Base-by-base conservation (phyloP, 2,888 invertebrate genomes). In the Synanthedon myopaeformis region DNA sequence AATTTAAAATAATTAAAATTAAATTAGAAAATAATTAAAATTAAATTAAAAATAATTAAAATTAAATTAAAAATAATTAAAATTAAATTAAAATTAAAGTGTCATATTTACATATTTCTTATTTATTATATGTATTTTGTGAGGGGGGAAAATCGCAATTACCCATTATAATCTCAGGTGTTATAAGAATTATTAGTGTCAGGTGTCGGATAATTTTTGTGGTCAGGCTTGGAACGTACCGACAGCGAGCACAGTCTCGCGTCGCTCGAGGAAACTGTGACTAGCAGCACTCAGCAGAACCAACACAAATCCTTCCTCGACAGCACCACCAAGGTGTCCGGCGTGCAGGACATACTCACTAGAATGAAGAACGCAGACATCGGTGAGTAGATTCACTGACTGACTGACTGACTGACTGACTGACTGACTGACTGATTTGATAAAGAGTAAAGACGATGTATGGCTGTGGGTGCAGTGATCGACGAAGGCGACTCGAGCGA, bases 321-420 rank as follows among this genome's bases (percentile, higher is more conserved):
- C 69, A 92, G 91, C 76, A 90, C 86, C 63, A 89, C 90, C 13
- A 92, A 91, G 68, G 92, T 94, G 53, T 90, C 92, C 4, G 92
- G 92, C 3, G 92, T 94, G 2, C 91, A 92, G 69, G 95, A 95
- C 70, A 92, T 94, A 13, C 83, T 95, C 54, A 89, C 90, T 4
- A 89, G 94, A 62, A 95, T 95, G 94, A 91, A 91, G 72, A 93
- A 93, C 68, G 92, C 92, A 61, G 92, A 92, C 66, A 89, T 91
- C 62, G 91, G 92, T 91, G 60, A 73, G 75, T 53, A 4, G 45
- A 48, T n/a, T n/a, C n/a, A n/a, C n/a, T n/a, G n/a, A n/a, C n/a
- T n/a, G n/a, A n/a, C n/a, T n/a, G n/a, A n/a, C n/a, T n/a, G n/a
- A n/a, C n/a, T n/a, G n/a, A n/a, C n/a, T n/a, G n/a, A n/a, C n/a